These are phyloP conservation scores for Brachirus orientalis DNA, from an alignment of 2,113 vertebrate genomes.

Conservation along the genomic window DNA sequence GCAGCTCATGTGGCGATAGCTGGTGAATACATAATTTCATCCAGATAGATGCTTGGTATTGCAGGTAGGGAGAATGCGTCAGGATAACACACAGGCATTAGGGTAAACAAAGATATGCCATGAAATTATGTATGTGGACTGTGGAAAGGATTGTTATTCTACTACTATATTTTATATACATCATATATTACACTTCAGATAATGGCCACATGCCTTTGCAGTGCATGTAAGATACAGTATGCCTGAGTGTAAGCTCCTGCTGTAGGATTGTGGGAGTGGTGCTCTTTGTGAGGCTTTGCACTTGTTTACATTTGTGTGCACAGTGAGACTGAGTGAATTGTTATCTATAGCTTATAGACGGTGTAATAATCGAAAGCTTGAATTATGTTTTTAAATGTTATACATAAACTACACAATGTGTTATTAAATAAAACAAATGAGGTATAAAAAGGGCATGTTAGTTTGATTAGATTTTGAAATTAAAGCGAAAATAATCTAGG, in stretches of 20 bases:
- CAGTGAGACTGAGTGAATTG: neutral
- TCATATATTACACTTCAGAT: slow-evolving; percentile 1
- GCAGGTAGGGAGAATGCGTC: slow-evolving; percentile 46
- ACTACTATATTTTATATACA: neutral
- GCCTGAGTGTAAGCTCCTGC: neutral
- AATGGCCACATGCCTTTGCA: slow-evolving; percentile 17
- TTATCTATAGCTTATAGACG: neutral
- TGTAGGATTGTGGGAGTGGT: slow-evolving; percentile 47
- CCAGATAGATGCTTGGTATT: slow-evolving; percentile 66
- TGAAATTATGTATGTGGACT: slow-evolving; percentile 25
- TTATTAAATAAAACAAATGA: neutral
- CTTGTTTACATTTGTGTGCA: slow-evolving; percentile 55
- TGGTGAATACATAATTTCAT: slow-evolving; percentile 75
- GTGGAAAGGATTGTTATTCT: slow-evolving; percentile 18
- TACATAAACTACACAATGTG: neutral
- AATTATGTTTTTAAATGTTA: neutral
- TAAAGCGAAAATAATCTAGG: neutral
- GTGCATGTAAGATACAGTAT: neutral
- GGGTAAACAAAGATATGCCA: slow-evolving; percentile 43
- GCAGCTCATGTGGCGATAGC: slow-evolving; percentile 62
- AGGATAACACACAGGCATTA: slow-evolving; percentile 36
- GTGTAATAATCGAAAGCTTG: neutral
- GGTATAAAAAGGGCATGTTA: neutral
- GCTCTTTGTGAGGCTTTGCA: slow-evolving; percentile 42
- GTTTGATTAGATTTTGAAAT: neutral